Percentiles rank a stretch among this genome's conserved stretches.
Conservation (phyloP, 2,888 invertebrate species). For the Pecten maximus region DNA sequence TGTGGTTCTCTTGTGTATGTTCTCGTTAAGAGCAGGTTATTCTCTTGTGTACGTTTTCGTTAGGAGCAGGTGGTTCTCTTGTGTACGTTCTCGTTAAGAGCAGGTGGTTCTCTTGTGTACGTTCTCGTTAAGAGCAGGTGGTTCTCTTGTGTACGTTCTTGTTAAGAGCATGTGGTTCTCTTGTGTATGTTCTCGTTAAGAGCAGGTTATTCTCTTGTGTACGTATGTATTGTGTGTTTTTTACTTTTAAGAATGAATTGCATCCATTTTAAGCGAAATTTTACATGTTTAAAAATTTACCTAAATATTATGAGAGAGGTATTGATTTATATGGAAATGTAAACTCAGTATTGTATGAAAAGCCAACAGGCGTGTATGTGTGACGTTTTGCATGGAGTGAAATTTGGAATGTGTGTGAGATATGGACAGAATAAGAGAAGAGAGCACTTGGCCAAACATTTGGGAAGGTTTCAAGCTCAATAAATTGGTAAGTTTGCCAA, state of each 20-base stretch:
- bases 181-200: too few species aligned
- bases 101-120: too few species aligned
- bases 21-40: neutral
- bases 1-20: too few species aligned
- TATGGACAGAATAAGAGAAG: neutral
- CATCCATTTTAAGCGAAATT: neutral
- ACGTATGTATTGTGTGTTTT: neutral
- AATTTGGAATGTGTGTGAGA: neutral
- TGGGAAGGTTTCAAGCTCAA: neutral
- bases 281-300: neutral
- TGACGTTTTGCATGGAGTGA: neutral
- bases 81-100: too few species aligned
- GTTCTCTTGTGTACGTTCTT: too few species aligned
- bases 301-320: neutral
- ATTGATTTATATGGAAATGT: neutral
- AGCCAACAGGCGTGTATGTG: neutral
- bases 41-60: neutral
- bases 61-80: too few species aligned
- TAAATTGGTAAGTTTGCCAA: neutral
- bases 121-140: too few species aligned
- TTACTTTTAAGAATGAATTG: neutral
- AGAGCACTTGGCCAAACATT: neutral
- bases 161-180: too few species aligned
- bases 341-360: neutral
- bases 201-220: neutral